Percentiles rank a stretch among this genome's conserved stretches.
Evolutionary conservation across 2,113 vertebrate genomes (phyloP).

Genomic region (Actenoides hombroni): DNA sequence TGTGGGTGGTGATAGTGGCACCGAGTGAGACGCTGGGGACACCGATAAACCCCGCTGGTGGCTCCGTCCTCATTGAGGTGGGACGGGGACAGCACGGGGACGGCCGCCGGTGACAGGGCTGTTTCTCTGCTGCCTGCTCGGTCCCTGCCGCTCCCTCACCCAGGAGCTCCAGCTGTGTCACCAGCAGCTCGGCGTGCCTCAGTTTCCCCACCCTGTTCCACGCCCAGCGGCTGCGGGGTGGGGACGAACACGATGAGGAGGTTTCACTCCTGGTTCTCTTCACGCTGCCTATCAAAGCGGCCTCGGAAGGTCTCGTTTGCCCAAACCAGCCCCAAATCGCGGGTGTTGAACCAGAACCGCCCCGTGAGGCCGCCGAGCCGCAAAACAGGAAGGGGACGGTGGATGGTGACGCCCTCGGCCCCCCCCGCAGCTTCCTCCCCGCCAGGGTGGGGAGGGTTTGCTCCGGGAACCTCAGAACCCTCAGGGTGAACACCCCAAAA

Average conservation of each 20-base stretch:
- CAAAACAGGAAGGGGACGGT: neutral
- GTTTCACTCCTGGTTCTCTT: neutral
- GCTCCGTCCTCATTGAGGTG: neutral
- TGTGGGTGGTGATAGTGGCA: neutral
- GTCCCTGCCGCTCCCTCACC: neutral
- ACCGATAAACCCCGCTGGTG: neutral
- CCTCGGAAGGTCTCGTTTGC: neutral
- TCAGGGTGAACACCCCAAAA: neutral
- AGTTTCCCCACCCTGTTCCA: neutral
- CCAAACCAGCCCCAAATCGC: neutral
- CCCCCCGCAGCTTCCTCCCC: neutral
- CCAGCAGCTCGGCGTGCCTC: neutral
- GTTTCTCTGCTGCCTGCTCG: neutral
- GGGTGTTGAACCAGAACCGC: neutral
- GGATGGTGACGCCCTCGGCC: neutral
- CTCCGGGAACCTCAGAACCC: neutral
- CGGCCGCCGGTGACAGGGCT: fast-evolving
- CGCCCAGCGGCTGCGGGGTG: neutral
- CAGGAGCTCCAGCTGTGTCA: neutral
- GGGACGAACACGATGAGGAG: neutral
- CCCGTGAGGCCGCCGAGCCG: neutral
- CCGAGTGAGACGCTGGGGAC: neutral
- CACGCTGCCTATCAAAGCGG: neutral
- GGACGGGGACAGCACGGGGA: neutral
- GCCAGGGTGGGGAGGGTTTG: neutral